Evolutionary conservation across 2,888 invertebrate genomes (phyloP), one percentile per base, ranked within the genome.

Genomic region (Eristalis pertinax): DNA sequence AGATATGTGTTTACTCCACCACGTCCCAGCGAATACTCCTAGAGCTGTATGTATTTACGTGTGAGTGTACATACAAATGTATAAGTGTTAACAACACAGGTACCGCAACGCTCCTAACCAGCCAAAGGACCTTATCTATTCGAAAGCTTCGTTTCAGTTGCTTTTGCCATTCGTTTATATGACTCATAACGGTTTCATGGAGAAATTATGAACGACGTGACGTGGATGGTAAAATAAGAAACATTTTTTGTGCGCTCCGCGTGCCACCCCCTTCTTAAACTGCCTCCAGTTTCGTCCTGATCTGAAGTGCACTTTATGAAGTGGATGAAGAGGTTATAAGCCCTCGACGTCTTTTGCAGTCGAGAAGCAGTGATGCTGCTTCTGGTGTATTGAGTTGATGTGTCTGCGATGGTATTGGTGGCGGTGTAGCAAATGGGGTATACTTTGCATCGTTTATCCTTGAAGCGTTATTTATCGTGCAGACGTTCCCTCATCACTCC

Each of bases 321-420:
- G 87, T 87, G 84, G 87, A 87, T 87, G 84, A 87, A 87, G 87
- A 87, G 87, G 76, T 84, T 84, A 87, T 87, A 80, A 87, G 87
- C 87, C 73, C 79, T 84, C 76, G 76, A 87, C 76, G 87, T 87
- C 87, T 87, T 87, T 87, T 79, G 84, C 87, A 87, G 87, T 87
- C 78, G 50, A 19, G 50, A 22, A 50, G 50, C 50, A 64, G 62
- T 80, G 83, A 84, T 80, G 87, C 68, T 87, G 75, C 58, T 68
- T 43, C 75, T 73, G 43, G 29, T 35, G 62, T 69, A 32, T 32
- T 79, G 76, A 70, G 74, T 70, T 83, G 82, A 69, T 79, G 65
- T 60, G 73, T 82, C 62, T 56, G 58, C 29, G 50, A 74, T 64
- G 74, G 35, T 24, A 50, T 32, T 68, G 64, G 58, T 79, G 73